These are phyloP conservation scores for Tupiocoris notatus DNA, from an alignment of 2,888 invertebrate species.

Conservation along the genomic window DNA sequence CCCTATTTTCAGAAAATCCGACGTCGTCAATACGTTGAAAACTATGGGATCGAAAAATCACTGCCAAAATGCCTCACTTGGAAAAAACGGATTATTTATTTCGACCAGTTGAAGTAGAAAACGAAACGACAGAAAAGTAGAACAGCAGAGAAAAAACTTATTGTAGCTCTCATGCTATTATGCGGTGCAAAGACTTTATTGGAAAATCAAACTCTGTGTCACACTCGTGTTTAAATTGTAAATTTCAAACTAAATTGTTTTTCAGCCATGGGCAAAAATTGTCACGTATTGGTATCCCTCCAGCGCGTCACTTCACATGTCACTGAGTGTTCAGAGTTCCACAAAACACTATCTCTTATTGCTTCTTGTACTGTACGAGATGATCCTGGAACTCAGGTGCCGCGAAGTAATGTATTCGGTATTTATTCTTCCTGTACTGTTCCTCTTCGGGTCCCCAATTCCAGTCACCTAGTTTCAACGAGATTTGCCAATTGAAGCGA, in stretches of 20 bases:
- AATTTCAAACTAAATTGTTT: too few species aligned
- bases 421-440: conserved; percentile 24
- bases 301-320: not conserved
- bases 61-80: too few species aligned
- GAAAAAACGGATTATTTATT: too few species aligned
- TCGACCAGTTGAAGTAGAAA: not conserved
- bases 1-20: too few species aligned
- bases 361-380: conserved; percentile 16
- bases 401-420: conserved; percentile 36
- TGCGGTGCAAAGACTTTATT: conserved; percentile 33
- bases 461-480: conserved; percentile 26
- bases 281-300: conserved; percentile 15
- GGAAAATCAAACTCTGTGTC: conserved; percentile 31
- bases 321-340: not conserved
- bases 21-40: too few species aligned
- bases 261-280: too few species aligned
- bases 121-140: not conserved
- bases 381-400: conserved; percentile 21
- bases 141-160: not conserved
- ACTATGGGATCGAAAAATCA: too few species aligned
- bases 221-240: conserved; percentile 35
- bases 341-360: not conserved
- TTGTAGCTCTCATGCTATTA: conserved; percentile 30
- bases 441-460: conserved; percentile 7
- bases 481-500: too few species aligned